Conservation (phyloP, 2,888 invertebrate species). For the Ptychoptera albimana region DNA sequence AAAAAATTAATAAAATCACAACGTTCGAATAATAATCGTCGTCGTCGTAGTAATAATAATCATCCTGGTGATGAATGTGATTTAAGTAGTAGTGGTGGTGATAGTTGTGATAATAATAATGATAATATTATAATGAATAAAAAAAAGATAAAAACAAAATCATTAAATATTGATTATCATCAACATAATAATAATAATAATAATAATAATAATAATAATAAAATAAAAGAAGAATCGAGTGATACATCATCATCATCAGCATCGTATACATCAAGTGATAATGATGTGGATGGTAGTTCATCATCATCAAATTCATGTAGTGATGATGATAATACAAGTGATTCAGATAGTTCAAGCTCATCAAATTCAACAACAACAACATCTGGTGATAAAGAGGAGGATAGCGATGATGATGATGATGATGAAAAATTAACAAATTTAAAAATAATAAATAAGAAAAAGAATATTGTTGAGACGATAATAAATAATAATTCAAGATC, state of each 20-base stretch:
- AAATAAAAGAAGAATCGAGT: not conserved
- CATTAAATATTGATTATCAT: not conserved
- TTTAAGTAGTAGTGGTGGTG: conserved; percentile 5
- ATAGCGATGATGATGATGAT: conserved; percentile 18
- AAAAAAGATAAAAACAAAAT: not conserved
- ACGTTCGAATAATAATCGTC: no score
- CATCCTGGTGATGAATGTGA: not conserved
- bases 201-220: conserved; percentile 10
- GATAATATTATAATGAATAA: not conserved
- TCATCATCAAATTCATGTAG: conserved; percentile 7
- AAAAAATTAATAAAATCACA: not conserved
- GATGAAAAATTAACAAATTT: conserved; percentile 21
- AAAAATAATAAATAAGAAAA: conserved; percentile 10
- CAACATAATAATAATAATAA: conserved; percentile 9
- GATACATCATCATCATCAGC: conserved; percentile 25
- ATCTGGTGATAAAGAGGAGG: conserved; percentile 23
- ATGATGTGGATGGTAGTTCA: conserved; percentile 20
- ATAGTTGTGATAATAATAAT: conserved; percentile 3
- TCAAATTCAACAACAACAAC: conserved; percentile 21
- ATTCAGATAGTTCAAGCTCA: conserved; percentile 27
- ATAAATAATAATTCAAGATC: not conserved
- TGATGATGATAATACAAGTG: conserved; percentile 4
- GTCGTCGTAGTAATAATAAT: no score
- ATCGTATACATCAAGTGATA: conserved; percentile 26
- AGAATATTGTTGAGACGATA: not conserved